These are phyloP conservation scores for Pocillopora verrucosa DNA, from an alignment of 64 coral and sea anemone genomes.

Conservation along the genomic window DNA sequence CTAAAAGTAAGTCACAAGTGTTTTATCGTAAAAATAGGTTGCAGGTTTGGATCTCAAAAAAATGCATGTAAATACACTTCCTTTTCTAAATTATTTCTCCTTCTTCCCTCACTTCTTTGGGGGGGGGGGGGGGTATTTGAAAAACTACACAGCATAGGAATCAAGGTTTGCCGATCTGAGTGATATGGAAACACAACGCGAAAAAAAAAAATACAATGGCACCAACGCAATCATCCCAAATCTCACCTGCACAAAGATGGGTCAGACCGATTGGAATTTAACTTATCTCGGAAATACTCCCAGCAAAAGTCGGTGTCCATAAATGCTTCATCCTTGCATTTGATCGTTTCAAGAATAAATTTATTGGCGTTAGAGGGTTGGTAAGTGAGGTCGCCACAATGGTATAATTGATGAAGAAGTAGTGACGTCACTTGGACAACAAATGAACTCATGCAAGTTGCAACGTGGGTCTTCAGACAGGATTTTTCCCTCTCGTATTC, in stretches of 20 bases:
- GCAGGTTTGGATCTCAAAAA: no score
- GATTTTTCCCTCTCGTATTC: background rate
- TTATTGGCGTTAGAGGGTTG: background rate
- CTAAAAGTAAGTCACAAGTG: no score
- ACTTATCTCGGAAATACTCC: slow-evolving; percentile 8
- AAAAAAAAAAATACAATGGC: background rate
- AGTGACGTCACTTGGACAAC: slow-evolving; percentile 14
- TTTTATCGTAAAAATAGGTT: no score
- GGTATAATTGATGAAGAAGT: slow-evolving; percentile 15
- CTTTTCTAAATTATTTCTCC: no score
- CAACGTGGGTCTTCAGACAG: slow-evolving; percentile 2
- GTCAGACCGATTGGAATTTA: slow-evolving; percentile 13
- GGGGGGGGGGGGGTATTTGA: no score
- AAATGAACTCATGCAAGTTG: no score
- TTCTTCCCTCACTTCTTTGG: no score
- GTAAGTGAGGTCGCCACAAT: slow-evolving; percentile 16
- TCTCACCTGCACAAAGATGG: slow-evolving; percentile 24
- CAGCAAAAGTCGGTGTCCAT: slow-evolving; percentile 27
- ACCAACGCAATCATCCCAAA: background rate
- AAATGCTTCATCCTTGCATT: background rate
- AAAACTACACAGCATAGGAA: no score
- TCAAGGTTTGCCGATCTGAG: background rate
- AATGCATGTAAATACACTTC: no score
- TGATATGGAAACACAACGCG: background rate
- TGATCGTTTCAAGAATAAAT: background rate